Base-by-base conservation (phyloP, 2,888 invertebrate genomes). In the Chrysolina americana region DNA sequence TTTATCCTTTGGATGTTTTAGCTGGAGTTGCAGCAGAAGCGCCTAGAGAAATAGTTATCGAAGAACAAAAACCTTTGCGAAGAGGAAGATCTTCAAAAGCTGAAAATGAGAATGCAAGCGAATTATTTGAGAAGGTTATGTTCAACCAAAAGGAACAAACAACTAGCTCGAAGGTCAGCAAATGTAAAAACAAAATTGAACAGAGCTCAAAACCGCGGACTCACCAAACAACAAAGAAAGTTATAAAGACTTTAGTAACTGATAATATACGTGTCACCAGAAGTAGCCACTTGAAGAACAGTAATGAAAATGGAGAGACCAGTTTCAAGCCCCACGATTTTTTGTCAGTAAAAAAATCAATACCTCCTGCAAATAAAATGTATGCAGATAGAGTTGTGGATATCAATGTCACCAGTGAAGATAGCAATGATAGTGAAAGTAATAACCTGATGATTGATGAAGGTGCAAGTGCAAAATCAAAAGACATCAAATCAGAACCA, bases 361-460 rank as follows among this genome's bases (percentile, higher is more conserved):
- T 9, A 53, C 70, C 64, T 17, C 53, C 71, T 41, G 44, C 59
- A 23, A 71, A 71, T 15, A 71, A 71, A 53, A 21, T 23, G 1
- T 65, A 65, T 56, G 47, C 41, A 9, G 65, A 71, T 21, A 65
- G 53, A 41, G 9, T 71, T 44, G 41, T 50, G 8, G 71, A 71
- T 28, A 19, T 71, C n/a, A 44, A 50, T 21, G 13, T 65, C 19
- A 71, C 65, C 11, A 71, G 65, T 65, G 71, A 71, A 71, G 71
- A 71, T 44, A 71, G 71, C 28, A 71, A 65, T 17, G 71, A 71
- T 44, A 71, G 71, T 36, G 71, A 71, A 59, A 71, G 65, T 44
- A 66, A 65, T 44, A 71, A 28, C 44, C 28, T 71, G 17, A 19
- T 71, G 65, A 71, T 71, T n/a, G 71, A 71, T 41, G 66, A 71